Conservation (phyloP, 2,113 vertebrate genomes). For the Marmota monax region DNA sequence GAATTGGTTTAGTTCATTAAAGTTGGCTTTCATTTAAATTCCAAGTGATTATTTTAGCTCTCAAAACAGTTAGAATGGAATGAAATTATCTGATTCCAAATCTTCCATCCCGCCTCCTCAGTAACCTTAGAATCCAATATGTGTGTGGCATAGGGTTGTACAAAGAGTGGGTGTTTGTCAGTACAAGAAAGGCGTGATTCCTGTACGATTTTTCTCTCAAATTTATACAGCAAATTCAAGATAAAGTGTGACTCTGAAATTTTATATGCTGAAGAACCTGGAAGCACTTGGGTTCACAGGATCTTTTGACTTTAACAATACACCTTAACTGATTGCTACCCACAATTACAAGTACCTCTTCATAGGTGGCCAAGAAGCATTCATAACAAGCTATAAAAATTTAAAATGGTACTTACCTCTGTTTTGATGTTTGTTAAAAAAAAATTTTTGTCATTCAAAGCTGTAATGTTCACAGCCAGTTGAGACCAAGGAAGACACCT, state of each 20-base stretch:
- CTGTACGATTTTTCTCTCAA: constrained; percentile 29
- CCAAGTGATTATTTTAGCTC: constrained; percentile 25
- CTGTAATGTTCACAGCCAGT: neutral
- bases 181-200: neutral
- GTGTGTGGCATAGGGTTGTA: neutral
- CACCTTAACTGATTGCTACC: neutral
- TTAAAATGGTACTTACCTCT: neutral
- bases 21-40: constrained; percentile 65
- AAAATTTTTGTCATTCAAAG: neutral
- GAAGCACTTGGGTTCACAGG: neutral
- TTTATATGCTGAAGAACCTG: constrained; percentile 4
- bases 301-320: constrained; percentile 19
- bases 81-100: constrained; percentile 26
- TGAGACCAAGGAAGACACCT: neutral
- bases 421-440: neutral
- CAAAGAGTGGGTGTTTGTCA: neutral
- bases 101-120: neutral
- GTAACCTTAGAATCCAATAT: neutral
- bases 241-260: constrained; percentile 35
- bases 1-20: constrained; percentile 56
- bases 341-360: neutral
- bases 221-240: neutral
- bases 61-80: neutral
- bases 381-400: neutral
- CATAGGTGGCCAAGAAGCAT: neutral